phyloP scores from a whole-genome alignment of 2,797 vertebrate species.

The Pelodytes ibericus region DNA sequence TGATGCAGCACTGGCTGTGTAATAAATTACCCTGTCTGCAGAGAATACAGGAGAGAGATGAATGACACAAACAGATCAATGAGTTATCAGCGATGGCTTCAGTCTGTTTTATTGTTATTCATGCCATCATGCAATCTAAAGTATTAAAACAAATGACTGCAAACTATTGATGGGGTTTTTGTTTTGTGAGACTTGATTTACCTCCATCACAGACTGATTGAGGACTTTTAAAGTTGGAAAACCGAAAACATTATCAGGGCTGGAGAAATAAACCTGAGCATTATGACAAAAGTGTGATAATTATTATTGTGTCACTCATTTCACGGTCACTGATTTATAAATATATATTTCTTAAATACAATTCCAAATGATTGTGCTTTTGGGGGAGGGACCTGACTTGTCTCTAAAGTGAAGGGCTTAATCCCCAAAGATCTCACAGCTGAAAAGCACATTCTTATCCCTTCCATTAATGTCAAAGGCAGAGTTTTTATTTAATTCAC shows the following conservation, averaged over 20 bases:
- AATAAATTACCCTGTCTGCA: slow-evolving; percentile 58
- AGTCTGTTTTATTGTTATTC: slow-evolving; percentile 63
- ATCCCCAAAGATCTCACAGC: too few relatives aligned
- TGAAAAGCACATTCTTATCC: too few relatives aligned
- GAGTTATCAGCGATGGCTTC: slow-evolving; percentile 57
- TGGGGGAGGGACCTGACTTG: too few relatives aligned
- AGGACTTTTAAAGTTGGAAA: slow-evolving; percentile 50
- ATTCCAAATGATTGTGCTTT: too few relatives aligned
- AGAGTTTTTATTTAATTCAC: too few relatives aligned
- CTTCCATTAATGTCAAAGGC: too few relatives aligned
- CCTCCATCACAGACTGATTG: slow-evolving; percentile 48
- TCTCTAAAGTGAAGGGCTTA: too few relatives aligned
- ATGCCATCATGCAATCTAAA: slow-evolving; percentile 63
- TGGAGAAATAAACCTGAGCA: background rate
- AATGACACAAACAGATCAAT: slow-evolving; percentile 65
- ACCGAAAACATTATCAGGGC: background rate
- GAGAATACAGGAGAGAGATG: slow-evolving; percentile 50
- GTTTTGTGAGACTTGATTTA: slow-evolving; percentile 60
- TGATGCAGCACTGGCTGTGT: slow-evolving; percentile 42
- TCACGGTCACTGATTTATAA: too few relatives aligned
- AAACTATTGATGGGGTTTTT: slow-evolving; percentile 47
- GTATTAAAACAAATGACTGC: slow-evolving; percentile 61
- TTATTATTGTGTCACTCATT: too few relatives aligned
- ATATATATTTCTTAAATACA: too few relatives aligned
- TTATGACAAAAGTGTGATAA: too few relatives aligned